Evolutionary conservation across 2,888 invertebrate genomes (phyloP).

Genomic region (Mechanitis messenoides): DNA sequence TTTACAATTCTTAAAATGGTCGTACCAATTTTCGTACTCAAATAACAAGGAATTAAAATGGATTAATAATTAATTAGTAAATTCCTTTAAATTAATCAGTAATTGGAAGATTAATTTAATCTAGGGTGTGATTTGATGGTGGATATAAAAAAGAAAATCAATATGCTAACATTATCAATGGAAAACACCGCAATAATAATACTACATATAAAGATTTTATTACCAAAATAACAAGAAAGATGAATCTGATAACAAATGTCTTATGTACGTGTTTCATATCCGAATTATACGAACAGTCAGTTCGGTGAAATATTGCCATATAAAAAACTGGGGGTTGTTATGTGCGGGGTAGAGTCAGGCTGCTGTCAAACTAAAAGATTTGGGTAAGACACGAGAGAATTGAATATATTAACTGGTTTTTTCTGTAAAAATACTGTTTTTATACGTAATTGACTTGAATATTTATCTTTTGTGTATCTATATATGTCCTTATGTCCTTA

Average conservation of each 20-base stretch:
- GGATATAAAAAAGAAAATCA: too few relatives aligned
- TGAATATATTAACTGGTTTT: background rate
- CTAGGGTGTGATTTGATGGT: too few relatives aligned
- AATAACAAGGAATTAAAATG: too few relatives aligned
- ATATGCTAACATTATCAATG: too few relatives aligned
- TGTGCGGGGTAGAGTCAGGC: slow-evolving; percentile 20
- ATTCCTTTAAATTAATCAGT: too few relatives aligned
- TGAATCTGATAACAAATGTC: background rate
- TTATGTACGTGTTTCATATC: background rate
- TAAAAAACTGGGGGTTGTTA: slow-evolving; percentile 8
- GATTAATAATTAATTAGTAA: too few relatives aligned
- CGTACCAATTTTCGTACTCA: too few relatives aligned
- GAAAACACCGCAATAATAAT: too few relatives aligned
- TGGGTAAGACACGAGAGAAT: slow-evolving; percentile 18
- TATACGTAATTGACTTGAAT: background rate
- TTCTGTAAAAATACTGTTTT: background rate
- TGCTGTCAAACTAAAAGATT: slow-evolving; percentile 23
- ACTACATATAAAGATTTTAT: too few relatives aligned
- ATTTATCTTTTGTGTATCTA: background rate
- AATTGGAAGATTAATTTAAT: too few relatives aligned
- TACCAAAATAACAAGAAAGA: background rate
- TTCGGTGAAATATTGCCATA: slow-evolving; percentile 6
- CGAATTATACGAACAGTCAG: background rate
- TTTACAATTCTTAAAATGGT: too few relatives aligned
- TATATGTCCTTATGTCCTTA: background rate